phyloP scores from a whole-genome alignment of 2,113 vertebrate genomes.

The Nicator chloris region DNA sequence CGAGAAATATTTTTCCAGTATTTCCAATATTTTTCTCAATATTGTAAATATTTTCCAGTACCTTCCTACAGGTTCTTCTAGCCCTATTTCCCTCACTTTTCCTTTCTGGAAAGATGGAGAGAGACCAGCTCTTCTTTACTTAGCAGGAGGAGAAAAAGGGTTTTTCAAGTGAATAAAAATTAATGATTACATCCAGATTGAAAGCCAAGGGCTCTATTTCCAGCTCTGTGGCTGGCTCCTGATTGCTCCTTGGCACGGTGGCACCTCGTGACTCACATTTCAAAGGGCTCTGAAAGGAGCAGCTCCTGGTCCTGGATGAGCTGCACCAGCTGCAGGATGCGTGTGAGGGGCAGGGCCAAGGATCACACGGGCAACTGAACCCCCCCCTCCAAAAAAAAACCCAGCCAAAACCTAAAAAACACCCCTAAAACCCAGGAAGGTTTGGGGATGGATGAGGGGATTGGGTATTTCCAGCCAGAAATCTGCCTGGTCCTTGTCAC shows the following conservation, averaged over 20 bases:
- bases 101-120: neutral
- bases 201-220: slow-evolving; percentile 45
- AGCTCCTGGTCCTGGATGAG: neutral
- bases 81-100: neutral
- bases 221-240: neutral
- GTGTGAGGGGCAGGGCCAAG: neutral
- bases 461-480: neutral
- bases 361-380: neutral
- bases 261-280: neutral
- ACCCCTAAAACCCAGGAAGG: neutral
- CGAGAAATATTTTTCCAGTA: neutral
- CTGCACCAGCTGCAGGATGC: neutral
- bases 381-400: neutral
- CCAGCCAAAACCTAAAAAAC: neutral
- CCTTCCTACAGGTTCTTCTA: neutral
- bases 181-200: neutral
- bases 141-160: neutral
- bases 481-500: neutral
- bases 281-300: neutral
- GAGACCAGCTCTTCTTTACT: neutral
- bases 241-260: slow-evolving; percentile 13
- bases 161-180: neutral
- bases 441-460: neutral
- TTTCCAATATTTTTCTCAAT: neutral
- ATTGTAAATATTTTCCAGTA: neutral